Conservation (phyloP, 2,113 vertebrate genomes). For the Catharus bicknelli region DNA sequence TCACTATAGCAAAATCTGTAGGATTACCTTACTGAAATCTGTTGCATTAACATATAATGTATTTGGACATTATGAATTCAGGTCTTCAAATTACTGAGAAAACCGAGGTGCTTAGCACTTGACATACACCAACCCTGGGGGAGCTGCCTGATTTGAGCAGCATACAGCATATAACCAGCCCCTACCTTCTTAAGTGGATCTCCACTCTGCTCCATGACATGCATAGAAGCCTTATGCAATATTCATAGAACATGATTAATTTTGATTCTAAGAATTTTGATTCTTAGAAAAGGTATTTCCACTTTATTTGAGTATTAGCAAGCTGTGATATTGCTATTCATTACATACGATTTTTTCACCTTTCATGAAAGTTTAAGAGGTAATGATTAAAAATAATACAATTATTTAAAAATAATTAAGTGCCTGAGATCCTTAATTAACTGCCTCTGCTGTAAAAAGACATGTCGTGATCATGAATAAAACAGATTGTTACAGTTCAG, state of each 20-base stretch:
- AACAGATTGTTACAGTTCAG: neutral
- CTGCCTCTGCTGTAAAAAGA: neutral
- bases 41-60: neutral
- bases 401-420: neutral
- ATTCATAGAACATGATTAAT: slow-evolving; percentile 14
- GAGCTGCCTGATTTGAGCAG: neutral
- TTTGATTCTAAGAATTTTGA: neutral
- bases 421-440: neutral
- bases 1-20: neutral
- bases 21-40: neutral
- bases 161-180: neutral
- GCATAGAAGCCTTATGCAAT: neutral
- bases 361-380: neutral
- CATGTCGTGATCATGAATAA: neutral
- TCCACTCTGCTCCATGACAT: neutral
- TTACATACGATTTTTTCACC: neutral
- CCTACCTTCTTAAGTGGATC: neutral
- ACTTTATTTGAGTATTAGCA: slow-evolving; percentile 14
- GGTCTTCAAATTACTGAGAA: neutral
- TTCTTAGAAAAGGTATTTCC: neutral
- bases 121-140: neutral
- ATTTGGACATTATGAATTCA: neutral
- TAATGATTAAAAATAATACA: neutral
- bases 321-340: neutral
- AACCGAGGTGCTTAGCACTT: neutral